phyloP scores from a whole-genome alignment of 2,113 vertebrate species.

The Melozone crissalis region DNA sequence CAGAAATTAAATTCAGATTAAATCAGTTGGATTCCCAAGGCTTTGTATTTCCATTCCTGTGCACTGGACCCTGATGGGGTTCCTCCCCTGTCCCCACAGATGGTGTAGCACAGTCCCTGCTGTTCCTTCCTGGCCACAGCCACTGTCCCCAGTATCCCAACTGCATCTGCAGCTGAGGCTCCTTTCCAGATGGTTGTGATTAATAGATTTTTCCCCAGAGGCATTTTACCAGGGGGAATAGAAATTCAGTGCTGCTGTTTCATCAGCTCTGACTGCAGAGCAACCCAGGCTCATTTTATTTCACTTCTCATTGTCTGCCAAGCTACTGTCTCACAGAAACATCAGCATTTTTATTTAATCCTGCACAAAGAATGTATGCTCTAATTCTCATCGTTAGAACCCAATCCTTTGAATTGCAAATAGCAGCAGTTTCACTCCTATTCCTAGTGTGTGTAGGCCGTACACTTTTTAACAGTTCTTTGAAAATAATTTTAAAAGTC shows the following conservation, averaged over 20 bases:
- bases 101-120: neutral
- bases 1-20: neutral
- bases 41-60: neutral
- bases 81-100: neutral
- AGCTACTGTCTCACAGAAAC: neutral
- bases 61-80: no score
- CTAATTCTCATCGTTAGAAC: neutral
- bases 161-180: neutral
- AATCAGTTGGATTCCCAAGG: neutral
- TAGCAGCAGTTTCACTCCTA: neutral
- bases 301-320: neutral
- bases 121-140: neutral
- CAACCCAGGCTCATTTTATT: accelerated
- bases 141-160: neutral
- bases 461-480: neutral
- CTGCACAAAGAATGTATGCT: neutral
- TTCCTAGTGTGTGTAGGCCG: neutral
- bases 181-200: neutral
- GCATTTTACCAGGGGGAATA: neutral
- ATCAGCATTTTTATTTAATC: neutral
- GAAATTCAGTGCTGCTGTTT: neutral
- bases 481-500: neutral
- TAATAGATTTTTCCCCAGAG: neutral
- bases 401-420: neutral
- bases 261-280: neutral